Conservation (phyloP, 2,888 invertebrate species). For the Papilio elwesi region DNA sequence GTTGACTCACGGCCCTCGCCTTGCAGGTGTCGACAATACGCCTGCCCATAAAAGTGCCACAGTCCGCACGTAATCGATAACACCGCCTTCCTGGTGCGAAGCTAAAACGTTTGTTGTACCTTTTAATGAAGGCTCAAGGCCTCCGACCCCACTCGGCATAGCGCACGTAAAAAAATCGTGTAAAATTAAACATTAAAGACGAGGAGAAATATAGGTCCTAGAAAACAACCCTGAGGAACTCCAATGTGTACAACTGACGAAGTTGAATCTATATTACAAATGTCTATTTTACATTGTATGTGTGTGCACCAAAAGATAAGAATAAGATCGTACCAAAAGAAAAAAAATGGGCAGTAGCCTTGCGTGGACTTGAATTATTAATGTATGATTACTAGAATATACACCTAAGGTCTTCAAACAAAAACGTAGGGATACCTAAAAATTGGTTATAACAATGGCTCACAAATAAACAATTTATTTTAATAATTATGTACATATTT, state of each 20-base stretch:
- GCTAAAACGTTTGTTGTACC: constrained; percentile 7
- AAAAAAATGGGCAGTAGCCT: too few species aligned
- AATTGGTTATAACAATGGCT: too few species aligned
- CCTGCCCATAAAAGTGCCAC: constrained; percentile 41
- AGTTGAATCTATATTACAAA: not conserved
- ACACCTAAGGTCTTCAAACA: too few species aligned
- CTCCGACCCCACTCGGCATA: not conserved
- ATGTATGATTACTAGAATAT: too few species aligned
- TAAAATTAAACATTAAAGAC: not conserved
- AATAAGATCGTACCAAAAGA: too few species aligned
- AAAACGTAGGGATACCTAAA: too few species aligned
- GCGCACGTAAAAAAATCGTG: not conserved
- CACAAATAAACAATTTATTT: too few species aligned
- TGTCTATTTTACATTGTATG: not conserved
- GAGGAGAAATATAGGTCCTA: not conserved
- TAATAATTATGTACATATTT: too few species aligned
- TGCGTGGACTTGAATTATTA: too few species aligned
- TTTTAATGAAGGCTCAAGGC: constrained; percentile 20
- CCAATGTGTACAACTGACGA: not conserved
- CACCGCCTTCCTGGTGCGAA: constrained; percentile 23
- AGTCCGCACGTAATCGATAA: constrained; percentile 40
- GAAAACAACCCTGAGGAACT: not conserved
- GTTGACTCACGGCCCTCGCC: constrained; percentile 34
- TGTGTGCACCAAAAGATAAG: too few species aligned
- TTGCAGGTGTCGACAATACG: constrained; percentile 40